Base-by-base conservation (phyloP, 2,113 vertebrate species). In the Tachysurus vachellii region DNA sequence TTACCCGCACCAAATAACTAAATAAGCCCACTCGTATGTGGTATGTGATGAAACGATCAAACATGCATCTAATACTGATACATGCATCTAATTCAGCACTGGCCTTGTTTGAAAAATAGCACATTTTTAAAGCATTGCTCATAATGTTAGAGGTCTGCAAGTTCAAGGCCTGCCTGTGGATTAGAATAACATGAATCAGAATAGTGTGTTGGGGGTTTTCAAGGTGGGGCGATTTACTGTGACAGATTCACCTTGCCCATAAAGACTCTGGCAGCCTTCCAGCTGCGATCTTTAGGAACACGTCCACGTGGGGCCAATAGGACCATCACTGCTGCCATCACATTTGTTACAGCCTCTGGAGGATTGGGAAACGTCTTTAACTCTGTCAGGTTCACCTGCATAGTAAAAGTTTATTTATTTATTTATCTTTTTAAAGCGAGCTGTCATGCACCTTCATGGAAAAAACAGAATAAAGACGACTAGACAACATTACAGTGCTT, bases 321-420 rank as follows among this genome's bases (percentile, higher is more conserved):
- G 84, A 96, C 95, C 96, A 96, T 96, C 85, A 97, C 96, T 17
- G 96, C 95, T 10, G 95, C 95, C 19, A 92, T 93, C 23, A 97
- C 95, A 1, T 96, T 96, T 82, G 92, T 96, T 82, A 97, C 96
- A 0, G 95, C 95, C 12, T 88, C 85, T 1, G 95, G 93, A 4
- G 96, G 95, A 81, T 93, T 97, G 85, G 94, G 95, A 76, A 98
- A 98, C 14, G 92, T 93, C 94, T 97, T 98, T 91, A 97, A 90
- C 90, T 97, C 96, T 0, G 94, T 96, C 84, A 97, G 94, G 90
- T 96, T 97, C 70, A 96, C 91, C 96, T 97, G 87, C 16, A 28
- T 1, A 87, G 36, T 50, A 66, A 54, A 82, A 61, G 56, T n/a
- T 16, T 21, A 4, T 75, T 11, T 28, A 28, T n/a, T 57, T 21